Percentiles rank a stretch among this genome's conserved stretches.
phyloP scores from a whole-genome alignment of 2,888 invertebrate species.

The Reticulitermes lucifugus region DNA sequence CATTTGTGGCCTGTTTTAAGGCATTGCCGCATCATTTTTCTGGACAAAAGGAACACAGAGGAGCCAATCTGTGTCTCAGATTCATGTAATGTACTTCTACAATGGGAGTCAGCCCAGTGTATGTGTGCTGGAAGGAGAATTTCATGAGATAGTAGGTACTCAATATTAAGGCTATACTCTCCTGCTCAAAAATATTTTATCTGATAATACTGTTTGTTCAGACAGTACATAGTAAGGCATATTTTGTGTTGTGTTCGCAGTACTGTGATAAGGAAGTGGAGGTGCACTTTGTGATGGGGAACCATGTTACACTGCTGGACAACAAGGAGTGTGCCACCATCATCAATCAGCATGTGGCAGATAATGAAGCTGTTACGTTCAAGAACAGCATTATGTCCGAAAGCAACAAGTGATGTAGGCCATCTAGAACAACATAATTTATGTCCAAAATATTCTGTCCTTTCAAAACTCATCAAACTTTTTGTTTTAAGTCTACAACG shows the following conservation, averaged over 20 bases:
- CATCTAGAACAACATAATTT: background rate
- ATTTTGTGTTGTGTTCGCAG: conserved; percentile 56
- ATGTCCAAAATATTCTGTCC: background rate
- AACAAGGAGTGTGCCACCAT: conserved; percentile 73
- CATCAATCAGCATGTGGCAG: conserved; percentile 65
- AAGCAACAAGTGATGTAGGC: background rate
- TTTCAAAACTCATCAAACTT: no score
- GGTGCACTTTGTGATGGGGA: conserved; percentile 76
- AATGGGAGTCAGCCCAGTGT: no score
- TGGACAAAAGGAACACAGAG: no score
- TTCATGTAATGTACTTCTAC: no score
- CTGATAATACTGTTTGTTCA: background rate
- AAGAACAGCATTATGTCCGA: conserved; percentile 6
- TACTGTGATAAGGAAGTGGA: conserved; percentile 69
- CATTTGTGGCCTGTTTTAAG: no score
- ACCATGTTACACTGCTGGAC: conserved; percentile 68
- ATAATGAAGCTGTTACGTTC: background rate
- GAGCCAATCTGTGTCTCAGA: no score
- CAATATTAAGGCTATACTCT: no score
- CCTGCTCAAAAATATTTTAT: no score
- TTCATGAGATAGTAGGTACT: no score
- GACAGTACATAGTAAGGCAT: background rate
- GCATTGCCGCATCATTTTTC: no score
- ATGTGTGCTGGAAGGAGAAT: no score
- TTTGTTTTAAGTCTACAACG: no score